Base-by-base conservation (phyloP, 2,113 vertebrate species). In the Silurus glanis region DNA sequence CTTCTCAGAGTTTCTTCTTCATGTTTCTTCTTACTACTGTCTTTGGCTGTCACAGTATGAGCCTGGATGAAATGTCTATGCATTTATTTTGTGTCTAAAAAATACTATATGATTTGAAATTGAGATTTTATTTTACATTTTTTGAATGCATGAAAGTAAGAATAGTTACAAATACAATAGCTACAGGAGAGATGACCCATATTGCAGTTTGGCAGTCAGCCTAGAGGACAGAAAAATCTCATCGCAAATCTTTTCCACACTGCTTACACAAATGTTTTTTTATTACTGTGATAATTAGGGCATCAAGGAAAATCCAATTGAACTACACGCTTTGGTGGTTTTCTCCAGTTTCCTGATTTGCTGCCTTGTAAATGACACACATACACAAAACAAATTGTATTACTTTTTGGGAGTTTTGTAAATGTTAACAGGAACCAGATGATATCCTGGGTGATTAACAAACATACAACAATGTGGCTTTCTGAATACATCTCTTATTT, bases 221-320 rank as follows among this genome's bases (percentile, higher is more conserved):
- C 67, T 25, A 61, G 28, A 82, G 82, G 59, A 86, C 84, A 75
- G 59, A 76, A 55, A 76, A 81, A 67, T 9, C 75, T 83, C 76
- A 80, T 78, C 55, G 61, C n/a, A 67, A 53, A 49, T 45, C 37
- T 19, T 16, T 71, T 21, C 80, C 69, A 12, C 8, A 86, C 75
- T 23, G 25, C 21, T 37, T 51, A 13, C 53, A 28, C 37, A 53
- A 23, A 7, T 51, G 17, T 61, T 85, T 89, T 80, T 87, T 89
- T 80, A 79, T 28, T 72, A 58, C 37, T 83, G 71, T 75, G 71
- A 55, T 85, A 79, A 89, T 87, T 87, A 79, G 62, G 82, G 83
- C 66, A 45, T 76, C 51, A 59, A 49, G 76, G 78, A 82, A 84
- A 79, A 87, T 69, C 62, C 69, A 82, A 56, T 61, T 37, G 76